Base-by-base conservation (phyloP, 2,113 vertebrate species). In the Chinchilla lanigera region DNA sequence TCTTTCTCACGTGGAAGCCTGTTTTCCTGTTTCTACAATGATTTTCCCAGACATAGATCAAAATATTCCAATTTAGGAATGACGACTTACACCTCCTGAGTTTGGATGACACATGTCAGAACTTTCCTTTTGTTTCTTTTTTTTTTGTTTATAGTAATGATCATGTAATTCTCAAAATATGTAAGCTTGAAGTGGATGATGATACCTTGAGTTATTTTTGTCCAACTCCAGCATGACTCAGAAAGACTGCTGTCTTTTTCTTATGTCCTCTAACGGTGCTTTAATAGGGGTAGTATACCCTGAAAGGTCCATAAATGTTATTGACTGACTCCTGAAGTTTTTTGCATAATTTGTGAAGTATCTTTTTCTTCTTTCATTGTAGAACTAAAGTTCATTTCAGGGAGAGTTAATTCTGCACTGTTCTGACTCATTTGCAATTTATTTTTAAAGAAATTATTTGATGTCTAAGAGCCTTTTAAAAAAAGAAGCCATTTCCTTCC, bases 401-500 rank as follows among this genome's bases (percentile, higher is more conserved):
- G 12, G 44, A 71, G 52, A 86, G 60, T 97, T 95, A 85, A 95
- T 97, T 96, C 24, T 95, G 50, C 61, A 84, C 35, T 54, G 41
- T 47, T 88, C 85, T 90, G 88, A 95, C 41, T 96, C 90, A 75
- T 90, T 96, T 93, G 82, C 81, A 97, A 93, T 95, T 97, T 97
- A 95, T 95, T 94, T 96, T 93, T 96, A 94, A 96, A 93, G 14
- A 94, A 97, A 95, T 96, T 85, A 97, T 92, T 97, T 95, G 65
- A 96, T 90, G 77, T 97, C 92, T 96, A 93, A 96, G 14, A 63
- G 67, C 41, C 67, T 97, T 96, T 33, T 0, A 95, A 96, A 95
- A 44, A 38, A 71, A 77, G 22, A 92, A 87, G 80, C 58, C 54
- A 92, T 97, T 97, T 98, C 84, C 60, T 92, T 97, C 94, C 96